These are phyloP conservation scores for Aplocera efformata DNA, from an alignment of 2,888 invertebrate genomes.

Conservation along the genomic window DNA sequence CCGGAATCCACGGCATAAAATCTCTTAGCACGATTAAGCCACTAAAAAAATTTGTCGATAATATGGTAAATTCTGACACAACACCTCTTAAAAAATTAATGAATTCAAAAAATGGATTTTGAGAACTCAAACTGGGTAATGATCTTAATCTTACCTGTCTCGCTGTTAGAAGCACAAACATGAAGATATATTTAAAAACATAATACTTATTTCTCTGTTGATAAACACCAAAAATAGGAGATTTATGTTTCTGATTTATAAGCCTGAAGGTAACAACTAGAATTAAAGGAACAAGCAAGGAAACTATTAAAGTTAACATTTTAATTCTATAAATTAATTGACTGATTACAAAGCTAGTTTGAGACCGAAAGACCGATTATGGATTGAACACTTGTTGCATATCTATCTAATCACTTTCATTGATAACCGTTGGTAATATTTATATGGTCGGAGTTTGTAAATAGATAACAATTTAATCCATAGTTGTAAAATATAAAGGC, in stretches of 20 bases:
- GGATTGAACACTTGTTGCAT: background rate
- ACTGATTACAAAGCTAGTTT: background rate
- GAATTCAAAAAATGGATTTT: too few species aligned
- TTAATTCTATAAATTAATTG: slow-evolving; percentile 16
- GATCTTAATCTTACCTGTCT: slow-evolving; percentile 77
- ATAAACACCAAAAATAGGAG: slow-evolving; percentile 75
- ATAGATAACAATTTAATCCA: too few species aligned
- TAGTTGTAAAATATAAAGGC: too few species aligned
- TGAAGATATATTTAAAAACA: slow-evolving; percentile 71
- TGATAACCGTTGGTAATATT: slow-evolving; percentile 1
- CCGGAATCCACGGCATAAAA: slow-evolving; percentile 50
- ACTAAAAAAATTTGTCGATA: too few species aligned
- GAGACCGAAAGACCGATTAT: slow-evolving; percentile 3
- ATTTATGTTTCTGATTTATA: slow-evolving; percentile 51
- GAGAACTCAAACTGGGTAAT: too few species aligned
- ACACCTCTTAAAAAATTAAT: too few species aligned
- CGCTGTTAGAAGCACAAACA: slow-evolving; percentile 60
- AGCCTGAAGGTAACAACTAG: slow-evolving; percentile 53
- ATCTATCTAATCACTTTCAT: slow-evolving; percentile 12
- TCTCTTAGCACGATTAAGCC: slow-evolving; percentile 41
- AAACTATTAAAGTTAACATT: slow-evolving; percentile 47
- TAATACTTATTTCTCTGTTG: slow-evolving; percentile 71
- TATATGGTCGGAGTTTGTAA: too few species aligned
- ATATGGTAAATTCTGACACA: too few species aligned
- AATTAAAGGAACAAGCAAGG: slow-evolving; percentile 41